Base-by-base conservation (phyloP, 2,797 vertebrate species). In the Trematomus bernacchii region DNA sequence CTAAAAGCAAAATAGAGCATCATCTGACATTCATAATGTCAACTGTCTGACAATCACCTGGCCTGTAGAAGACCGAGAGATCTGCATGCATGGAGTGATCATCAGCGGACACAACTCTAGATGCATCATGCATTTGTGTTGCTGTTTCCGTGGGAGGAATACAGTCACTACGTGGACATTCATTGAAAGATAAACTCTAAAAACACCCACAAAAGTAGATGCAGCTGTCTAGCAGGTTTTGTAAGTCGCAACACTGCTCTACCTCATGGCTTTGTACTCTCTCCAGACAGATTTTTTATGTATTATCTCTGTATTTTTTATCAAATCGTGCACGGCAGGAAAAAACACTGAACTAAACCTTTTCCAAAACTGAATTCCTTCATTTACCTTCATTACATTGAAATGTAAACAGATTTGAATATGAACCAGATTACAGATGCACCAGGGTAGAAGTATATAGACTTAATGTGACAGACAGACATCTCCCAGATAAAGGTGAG, bases 211-310 rank as follows among this genome's bases (percentile, higher is more conserved):
- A 64, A 42, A 23, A 2, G 19, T 18, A 50, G 47, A 19, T 55
- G 54, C 27, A 63, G 37, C 14, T 72, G 30, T 44, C 21, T 21
- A 1, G 51, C 2, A 37, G 44, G 13, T 52, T 64, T 55, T 19
- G 7, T 37, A 63, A 10, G 14, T 52, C 60, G 63, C 58, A 63
- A 73, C 10, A 82, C 57, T 85, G 76, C 84, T 80, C 86, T 84
- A 83, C 70, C 78, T 85, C 33, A 71, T 85, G 84, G 78, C n/a
- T 73, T 57, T 64, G 12, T 14, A 54, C 43, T 50, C 16, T 10
- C 16, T 50, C 18, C 21, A 11, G 48, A 12, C 42, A 64, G 19
- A 37, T 51, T 46, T 66, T 50, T 10, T 14, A 42, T 66, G n/a
- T 27, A 40, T 58, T 47, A 59, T 4, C 48, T 12, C 23, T 46